These are phyloP conservation scores for Hipposideros armiger DNA, from an alignment of 2,113 vertebrate species.

Conservation along the genomic window DNA sequence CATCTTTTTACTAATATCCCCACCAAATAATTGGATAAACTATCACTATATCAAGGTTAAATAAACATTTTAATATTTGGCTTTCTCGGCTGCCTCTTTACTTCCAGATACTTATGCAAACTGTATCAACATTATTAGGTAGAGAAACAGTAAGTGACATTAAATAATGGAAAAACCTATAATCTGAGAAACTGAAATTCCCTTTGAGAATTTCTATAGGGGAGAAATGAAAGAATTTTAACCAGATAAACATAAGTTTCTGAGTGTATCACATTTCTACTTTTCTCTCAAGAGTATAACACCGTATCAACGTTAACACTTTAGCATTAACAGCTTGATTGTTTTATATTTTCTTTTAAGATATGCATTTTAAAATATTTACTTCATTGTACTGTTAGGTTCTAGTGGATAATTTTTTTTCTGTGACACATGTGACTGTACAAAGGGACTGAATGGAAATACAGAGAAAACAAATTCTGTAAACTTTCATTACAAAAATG, in stretches of 20 bases:
- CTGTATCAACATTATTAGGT: background rate
- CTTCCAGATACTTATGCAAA: background rate
- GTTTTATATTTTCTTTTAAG: slow-evolving; percentile 27
- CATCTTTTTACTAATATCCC: background rate
- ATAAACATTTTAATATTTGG: background rate
- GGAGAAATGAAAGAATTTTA: background rate
- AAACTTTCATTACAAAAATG: background rate
- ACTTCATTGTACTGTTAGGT: background rate
- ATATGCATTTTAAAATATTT: background rate
- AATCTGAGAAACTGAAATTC: background rate
- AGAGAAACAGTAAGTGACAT: background rate
- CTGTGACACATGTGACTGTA: background rate
- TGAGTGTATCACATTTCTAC: background rate
- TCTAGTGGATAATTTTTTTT: background rate
- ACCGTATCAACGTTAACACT: background rate
- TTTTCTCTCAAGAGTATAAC: background rate
- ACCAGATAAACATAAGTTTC: background rate
- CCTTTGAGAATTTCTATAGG: background rate
- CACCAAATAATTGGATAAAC: background rate
- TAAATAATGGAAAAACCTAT: background rate
- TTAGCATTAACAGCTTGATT: background rate
- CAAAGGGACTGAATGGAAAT: background rate
- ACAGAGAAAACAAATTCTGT: background rate
- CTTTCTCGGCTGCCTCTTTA: slow-evolving; percentile 2
- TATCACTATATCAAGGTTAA: background rate